A percentile compares a stretch with the other conserved stretches of the same genome.
phyloP scores from a whole-genome alignment of 2,797 vertebrate genomes.

The Catostomus latipinnis region DNA sequence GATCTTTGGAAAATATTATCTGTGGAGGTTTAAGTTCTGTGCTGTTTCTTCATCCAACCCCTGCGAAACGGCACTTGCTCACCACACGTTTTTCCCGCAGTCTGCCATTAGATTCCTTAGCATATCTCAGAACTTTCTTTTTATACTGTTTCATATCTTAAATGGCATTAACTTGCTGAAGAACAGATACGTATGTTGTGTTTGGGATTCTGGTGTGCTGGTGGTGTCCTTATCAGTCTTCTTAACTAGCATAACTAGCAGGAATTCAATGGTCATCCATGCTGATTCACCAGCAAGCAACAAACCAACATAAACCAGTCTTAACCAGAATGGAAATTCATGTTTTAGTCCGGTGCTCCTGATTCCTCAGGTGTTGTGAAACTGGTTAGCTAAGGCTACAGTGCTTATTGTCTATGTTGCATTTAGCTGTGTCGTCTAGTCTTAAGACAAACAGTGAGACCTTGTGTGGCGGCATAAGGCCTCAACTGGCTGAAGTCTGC shows the following conservation, averaged over 20 bases:
- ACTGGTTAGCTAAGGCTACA: background rate
- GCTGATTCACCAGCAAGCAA: too few relatives aligned
- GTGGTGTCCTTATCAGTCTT: too few relatives aligned
- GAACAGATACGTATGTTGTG: too few relatives aligned
- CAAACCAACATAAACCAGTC: too few relatives aligned
- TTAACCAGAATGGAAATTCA: too few relatives aligned
- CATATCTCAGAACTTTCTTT: background rate
- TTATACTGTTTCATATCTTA: background rate
- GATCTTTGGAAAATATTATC: too few relatives aligned
- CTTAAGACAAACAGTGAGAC: slow-evolving; percentile 42
- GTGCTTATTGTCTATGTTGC: slow-evolving; percentile 4
- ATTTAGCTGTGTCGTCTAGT: background rate
- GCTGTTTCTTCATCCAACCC: background rate
- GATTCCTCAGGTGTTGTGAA: background rate
- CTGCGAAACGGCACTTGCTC: background rate
- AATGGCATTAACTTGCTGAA: background rate
- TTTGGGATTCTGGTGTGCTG: too few relatives aligned
- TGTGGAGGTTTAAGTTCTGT: slow-evolving; percentile 32
- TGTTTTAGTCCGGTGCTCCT: too few relatives aligned
- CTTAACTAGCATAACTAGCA: too few relatives aligned
- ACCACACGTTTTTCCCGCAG: too few relatives aligned
- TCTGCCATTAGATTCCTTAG: background rate
- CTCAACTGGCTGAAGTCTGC: background rate
- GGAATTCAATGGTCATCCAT: too few relatives aligned
- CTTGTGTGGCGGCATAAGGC: slow-evolving; percentile 20